phyloP scores from a whole-genome alignment of 2,888 invertebrate genomes.

The Colostygia pectinataria region DNA sequence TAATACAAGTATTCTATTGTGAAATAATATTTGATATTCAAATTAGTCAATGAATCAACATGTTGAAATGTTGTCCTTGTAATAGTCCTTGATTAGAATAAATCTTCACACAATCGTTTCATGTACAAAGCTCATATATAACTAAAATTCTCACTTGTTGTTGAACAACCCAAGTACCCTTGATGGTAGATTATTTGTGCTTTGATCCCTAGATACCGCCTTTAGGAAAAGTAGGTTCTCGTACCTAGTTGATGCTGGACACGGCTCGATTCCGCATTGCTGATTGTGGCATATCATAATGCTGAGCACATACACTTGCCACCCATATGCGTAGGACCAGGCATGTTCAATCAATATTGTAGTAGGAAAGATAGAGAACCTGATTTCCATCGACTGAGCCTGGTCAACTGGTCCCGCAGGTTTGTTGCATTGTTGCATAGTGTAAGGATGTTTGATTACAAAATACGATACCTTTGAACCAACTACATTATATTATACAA shows the following conservation, averaged over 20 bases:
- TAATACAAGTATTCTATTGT: conserved; percentile 3
- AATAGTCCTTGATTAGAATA: conserved; percentile 28
- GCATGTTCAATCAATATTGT: conserved; percentile 29
- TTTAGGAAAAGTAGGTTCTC: conserved; percentile 39
- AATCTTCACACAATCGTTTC: conserved; percentile 29
- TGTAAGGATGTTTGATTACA: conserved; percentile 7
- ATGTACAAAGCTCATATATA: conserved; percentile 20
- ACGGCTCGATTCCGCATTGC: conserved; percentile 54
- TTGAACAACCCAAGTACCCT: conserved; percentile 3
- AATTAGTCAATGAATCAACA: conserved; percentile 27
- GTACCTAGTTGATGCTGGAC: conserved; percentile 44
- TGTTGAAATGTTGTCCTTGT: neutral
- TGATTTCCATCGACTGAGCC: conserved; percentile 36
- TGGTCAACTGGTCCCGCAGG: conserved; percentile 47
- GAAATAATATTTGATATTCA: conserved; percentile 21
- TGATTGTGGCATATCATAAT: conserved; percentile 42
- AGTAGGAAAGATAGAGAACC: conserved; percentile 37
- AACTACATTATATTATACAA: too few species aligned
- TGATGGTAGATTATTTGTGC: conserved; percentile 14
- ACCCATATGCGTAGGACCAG: conserved; percentile 31
- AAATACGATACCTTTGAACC: conserved; percentile 9
- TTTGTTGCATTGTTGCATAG: conserved; percentile 19
- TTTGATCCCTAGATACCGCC: conserved; percentile 42
- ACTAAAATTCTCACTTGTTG: conserved; percentile 21
- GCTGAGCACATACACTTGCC: conserved; percentile 42